Evolutionary conservation across 2,113 vertebrate species (phyloP).

Genomic region (Oncorhynchus mykiss): DNA sequence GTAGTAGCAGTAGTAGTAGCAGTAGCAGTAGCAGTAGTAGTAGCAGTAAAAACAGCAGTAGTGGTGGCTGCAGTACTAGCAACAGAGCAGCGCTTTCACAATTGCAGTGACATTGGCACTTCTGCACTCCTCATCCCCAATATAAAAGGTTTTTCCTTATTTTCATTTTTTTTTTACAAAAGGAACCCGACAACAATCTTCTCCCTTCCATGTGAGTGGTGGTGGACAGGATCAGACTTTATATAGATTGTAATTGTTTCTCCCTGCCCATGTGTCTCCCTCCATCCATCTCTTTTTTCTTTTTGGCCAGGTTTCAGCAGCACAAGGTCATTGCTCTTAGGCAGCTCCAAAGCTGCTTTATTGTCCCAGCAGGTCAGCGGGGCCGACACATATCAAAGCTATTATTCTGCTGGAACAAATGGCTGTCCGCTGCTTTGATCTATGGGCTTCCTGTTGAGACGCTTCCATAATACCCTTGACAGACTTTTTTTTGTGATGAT

Average conservation of each 20-base stretch:
- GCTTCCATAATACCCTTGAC: constrained; percentile 78
- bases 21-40: background rate
- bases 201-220: constrained; percentile 64
- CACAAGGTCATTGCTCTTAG: constrained; percentile 78
- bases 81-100: constrained; percentile 16
- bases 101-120: constrained; percentile 13
- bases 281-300: constrained; percentile 64
- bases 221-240: constrained; percentile 68
- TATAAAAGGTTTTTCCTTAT: constrained; percentile 37
- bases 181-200: constrained; percentile 64
- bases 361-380: constrained; percentile 74
- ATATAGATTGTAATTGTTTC: constrained; percentile 78
- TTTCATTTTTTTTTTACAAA: constrained; percentile 22
- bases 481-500: constrained; percentile 71
- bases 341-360: constrained; percentile 70
- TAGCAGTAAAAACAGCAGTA: background rate
- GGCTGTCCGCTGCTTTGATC: constrained; percentile 74
- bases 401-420: constrained; percentile 80
- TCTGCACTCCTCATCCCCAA: constrained; percentile 50
- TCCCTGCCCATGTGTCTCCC: constrained; percentile 64
- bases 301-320: constrained; percentile 62
- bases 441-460: constrained; percentile 73
- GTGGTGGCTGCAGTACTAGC: background rate
- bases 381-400: constrained; percentile 76
- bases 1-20: no score